Evolutionary conservation across 2,113 vertebrate genomes (phyloP).

Genomic region (Caranx melampygus): DNA sequence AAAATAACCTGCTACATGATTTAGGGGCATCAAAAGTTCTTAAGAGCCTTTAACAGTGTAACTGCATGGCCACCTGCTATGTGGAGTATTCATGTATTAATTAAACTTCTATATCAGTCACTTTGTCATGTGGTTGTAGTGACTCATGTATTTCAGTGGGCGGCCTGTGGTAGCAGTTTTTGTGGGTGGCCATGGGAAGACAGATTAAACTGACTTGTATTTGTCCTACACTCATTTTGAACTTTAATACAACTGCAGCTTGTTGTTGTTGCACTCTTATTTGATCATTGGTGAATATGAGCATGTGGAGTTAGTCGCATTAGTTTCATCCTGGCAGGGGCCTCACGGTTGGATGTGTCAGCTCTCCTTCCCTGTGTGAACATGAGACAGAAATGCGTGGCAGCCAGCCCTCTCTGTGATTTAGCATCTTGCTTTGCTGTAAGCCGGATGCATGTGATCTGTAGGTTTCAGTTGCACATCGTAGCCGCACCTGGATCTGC

Average conservation of each 20-base stretch:
- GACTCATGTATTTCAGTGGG: constrained; percentile 33
- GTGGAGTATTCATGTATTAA: constrained; percentile 55
- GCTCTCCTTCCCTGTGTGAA: constrained; percentile 72
- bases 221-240: not conserved
- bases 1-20: constrained; percentile 59
- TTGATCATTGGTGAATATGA: not conserved
- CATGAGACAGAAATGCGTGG: constrained; percentile 74
- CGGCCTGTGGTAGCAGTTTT: constrained; percentile 13
- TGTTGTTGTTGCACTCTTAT: constrained; percentile 23
- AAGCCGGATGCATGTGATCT: constrained; percentile 62
- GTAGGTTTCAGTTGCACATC: constrained; percentile 58
- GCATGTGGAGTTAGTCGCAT: constrained; percentile 10
- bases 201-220: not conserved
- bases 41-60: constrained; percentile 50
- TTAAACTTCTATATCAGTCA: constrained; percentile 64
- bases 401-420: constrained; percentile 44
- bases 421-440: constrained; percentile 53
- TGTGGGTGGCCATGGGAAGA: not conserved
- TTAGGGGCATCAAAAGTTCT: constrained; percentile 54
- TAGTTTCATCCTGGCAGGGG: constrained; percentile 38
- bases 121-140: constrained; percentile 51
- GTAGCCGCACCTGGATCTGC: constrained; percentile 51
- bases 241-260: not conserved
- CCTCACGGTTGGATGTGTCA: constrained; percentile 51
- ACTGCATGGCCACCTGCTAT: constrained; percentile 59